phyloP scores from a whole-genome alignment of 30 jellyfish, hydroid and myxozoan species.

The Turritopsis rubra region DNA sequence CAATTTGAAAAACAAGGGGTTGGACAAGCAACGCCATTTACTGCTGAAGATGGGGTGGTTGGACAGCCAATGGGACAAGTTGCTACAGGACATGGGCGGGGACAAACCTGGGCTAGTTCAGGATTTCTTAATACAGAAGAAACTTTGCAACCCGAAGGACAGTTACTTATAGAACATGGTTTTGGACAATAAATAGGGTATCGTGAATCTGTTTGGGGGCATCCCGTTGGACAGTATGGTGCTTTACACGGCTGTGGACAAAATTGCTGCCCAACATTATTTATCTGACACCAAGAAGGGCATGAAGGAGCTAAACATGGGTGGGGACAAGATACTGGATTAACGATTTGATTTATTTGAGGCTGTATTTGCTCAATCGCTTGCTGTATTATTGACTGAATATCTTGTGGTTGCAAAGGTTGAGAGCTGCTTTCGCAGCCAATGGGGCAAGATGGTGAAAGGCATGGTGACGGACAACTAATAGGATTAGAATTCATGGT shows the following conservation, averaged over 20 bases:
- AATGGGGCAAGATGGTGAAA: conserved; percentile 20
- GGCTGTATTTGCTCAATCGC: conserved; percentile 27
- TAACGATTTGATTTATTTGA: conserved; percentile 1
- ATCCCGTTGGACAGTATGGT: conserved; percentile 39
- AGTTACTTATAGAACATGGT: background rate
- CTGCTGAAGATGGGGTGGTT: background rate
- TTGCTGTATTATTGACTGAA: conserved; percentile 16
- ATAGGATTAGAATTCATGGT: background rate
- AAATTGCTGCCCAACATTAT: background rate
- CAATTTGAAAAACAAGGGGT: conserved; percentile 16
- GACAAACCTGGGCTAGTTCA: conserved; percentile 32
- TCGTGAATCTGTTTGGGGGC: conserved; percentile 38
- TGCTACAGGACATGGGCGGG: conserved; percentile 62
- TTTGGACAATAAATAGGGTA: conserved; percentile 19
- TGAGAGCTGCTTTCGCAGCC: conserved; percentile 21
- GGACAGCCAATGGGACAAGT: conserved; percentile 47
- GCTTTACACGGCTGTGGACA: conserved; percentile 42
- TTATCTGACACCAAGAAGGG: conserved; percentile 14
- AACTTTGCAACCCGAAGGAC: conserved; percentile 31
- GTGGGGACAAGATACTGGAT: conserved; percentile 30
- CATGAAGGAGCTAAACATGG: conserved; percentile 39
- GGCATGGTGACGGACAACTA: conserved; percentile 39
- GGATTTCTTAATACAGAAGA: conserved; percentile 3
- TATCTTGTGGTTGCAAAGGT: background rate
- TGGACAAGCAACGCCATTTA: background rate